phyloP scores from a whole-genome alignment of 1,140 invertebrate genomes.

The Palaemon carinicauda region DNA sequence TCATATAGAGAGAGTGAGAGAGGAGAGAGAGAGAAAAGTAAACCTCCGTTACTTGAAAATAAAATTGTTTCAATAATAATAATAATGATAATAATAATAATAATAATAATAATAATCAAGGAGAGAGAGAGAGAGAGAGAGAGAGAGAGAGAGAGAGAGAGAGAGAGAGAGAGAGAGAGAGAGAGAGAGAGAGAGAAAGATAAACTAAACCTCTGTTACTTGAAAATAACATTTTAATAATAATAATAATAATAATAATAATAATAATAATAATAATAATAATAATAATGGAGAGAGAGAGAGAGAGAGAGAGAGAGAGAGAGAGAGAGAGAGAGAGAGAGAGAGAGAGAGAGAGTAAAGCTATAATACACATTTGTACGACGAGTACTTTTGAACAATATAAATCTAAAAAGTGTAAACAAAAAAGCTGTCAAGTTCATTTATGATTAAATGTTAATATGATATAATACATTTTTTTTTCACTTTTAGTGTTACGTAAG shows the following conservation, averaged over 20 bases:
- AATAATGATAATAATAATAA: background rate
- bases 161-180: background rate
- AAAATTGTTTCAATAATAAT: background rate
- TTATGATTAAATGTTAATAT: too few relatives aligned
- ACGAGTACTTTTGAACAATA: too few relatives aligned
- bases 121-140: background rate
- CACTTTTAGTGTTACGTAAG: too few relatives aligned
- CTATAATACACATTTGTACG: too few relatives aligned
- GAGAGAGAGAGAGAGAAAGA: background rate
- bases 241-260: background rate
- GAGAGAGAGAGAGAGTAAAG: too few relatives aligned
- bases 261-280: background rate
- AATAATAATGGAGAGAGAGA: background rate
- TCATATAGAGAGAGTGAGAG: background rate
- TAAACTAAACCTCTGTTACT: background rate
- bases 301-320: background rate
- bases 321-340: background rate
- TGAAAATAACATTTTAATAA: background rate
- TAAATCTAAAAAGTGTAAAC: too few relatives aligned
- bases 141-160: background rate
- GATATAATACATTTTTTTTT: too few relatives aligned
- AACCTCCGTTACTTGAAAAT: background rate
- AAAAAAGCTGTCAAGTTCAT: too few relatives aligned
- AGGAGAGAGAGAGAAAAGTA: background rate
- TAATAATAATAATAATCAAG: background rate